Evolutionary conservation across 2,888 invertebrate species (phyloP).

Genomic region (Phoenoteleia sp.): DNA sequence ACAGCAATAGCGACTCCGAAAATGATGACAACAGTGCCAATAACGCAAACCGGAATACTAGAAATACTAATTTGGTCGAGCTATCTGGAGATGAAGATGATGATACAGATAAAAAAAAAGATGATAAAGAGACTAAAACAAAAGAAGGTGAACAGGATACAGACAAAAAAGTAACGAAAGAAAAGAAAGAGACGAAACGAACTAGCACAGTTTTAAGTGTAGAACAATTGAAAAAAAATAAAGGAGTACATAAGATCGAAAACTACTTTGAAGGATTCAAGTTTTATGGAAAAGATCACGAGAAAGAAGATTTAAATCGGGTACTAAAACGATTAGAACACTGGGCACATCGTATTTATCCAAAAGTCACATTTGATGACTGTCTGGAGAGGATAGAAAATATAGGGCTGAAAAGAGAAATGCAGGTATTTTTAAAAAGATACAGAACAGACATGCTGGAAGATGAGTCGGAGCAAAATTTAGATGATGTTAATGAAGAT

Average conservation of each 20-base stretch:
- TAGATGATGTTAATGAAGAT: slow-evolving; percentile 66
- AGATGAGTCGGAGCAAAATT: slow-evolving; percentile 81
- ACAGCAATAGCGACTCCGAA: background rate
- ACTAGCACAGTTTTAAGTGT: too few species aligned
- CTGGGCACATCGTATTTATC: slow-evolving; percentile 97
- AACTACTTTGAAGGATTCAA: slow-evolving; percentile 93
- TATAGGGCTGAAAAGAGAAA: slow-evolving; percentile 93
- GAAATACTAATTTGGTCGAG: too few species aligned
- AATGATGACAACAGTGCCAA: too few species aligned
- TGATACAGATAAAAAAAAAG: slow-evolving; percentile 28
- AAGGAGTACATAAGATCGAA: slow-evolving; percentile 94
- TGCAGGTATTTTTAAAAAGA: slow-evolving; percentile 91
- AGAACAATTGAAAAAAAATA: slow-evolving; percentile 89
- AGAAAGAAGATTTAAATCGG: slow-evolving; percentile 93
- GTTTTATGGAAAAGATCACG: slow-evolving; percentile 94
- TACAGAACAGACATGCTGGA: slow-evolving; percentile 89
- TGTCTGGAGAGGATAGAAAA: slow-evolving; percentile 93
- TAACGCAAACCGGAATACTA: too few species aligned
- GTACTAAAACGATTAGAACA: slow-evolving; percentile 95
- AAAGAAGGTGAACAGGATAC: slow-evolving; percentile 43
- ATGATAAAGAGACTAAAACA: too few species aligned
- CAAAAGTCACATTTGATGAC: slow-evolving; percentile 96
- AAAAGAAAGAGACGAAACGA: too few species aligned
- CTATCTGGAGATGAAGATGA: slow-evolving; percentile 19
- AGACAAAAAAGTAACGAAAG: too few species aligned